Base-by-base conservation (phyloP, 1,140 invertebrate genomes). In the Polypedilum pembai region DNA sequence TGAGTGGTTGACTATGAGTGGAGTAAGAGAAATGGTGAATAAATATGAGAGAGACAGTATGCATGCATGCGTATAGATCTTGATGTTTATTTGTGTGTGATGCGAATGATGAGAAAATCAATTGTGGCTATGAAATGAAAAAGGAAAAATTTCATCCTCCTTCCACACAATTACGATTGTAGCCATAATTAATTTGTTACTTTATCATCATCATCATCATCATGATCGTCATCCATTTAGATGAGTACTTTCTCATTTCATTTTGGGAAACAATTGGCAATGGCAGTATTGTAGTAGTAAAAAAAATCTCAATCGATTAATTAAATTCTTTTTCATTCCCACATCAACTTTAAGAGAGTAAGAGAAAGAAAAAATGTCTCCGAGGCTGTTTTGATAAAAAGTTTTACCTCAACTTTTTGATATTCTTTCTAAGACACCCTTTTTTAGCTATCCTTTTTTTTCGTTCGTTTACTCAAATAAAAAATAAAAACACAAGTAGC, bases 271-370 rank as follows among this genome's bases (percentile, higher is more conserved):
- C 24, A 33, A 33, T 33, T 33, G 24, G 24, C 24, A 33, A 33
- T 33, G 24, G 5, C 24, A 33, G 1, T 33, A 33, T 33, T 33
- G 1, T 33, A 33, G 24, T 33, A 33, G 24, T 56, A 12, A 12
- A 56, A 4, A 56, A 56, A 56, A 56, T 56, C 45, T n/a, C 45
- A 56, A 56, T 56, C 45, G 45, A 56, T 56, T 56, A 56, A 56
- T 56, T 56, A 56, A 56, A 56, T 15, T 56, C 45, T 4, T 56
- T 56, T 12, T 56, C 45, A 56, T 12, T 56, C 45, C 0, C 15
- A n/a, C n/a, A 56, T 56, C 45, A 56, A 56, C 45, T n/a, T 56
- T n/a, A 45, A 15, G 41, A 45, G 8, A 45, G 1, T 56, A 12
- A 33, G 24, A 33, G 24, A 33, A 33, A 33, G 24, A 33, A 33